phyloP scores from a whole-genome alignment of 1,140 invertebrate species.

The Halictus rubicundus region DNA sequence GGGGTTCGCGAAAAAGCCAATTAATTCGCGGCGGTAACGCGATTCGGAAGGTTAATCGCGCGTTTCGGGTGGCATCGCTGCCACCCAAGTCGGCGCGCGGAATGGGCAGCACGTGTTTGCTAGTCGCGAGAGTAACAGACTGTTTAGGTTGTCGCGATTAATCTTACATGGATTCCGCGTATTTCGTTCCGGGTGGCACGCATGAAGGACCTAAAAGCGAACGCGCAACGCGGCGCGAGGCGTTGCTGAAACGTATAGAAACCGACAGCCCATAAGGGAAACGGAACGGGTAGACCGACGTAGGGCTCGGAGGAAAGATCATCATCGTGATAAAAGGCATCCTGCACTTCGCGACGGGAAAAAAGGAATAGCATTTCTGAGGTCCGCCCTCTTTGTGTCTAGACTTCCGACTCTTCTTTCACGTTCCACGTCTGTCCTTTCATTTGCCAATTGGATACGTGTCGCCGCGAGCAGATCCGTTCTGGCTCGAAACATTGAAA shows the following conservation, averaged over 20 bases:
- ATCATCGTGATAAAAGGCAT: constrained; percentile 18
- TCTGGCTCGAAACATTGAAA: not conserved
- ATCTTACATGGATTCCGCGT: constrained; percentile 58
- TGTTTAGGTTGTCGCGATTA: constrained; percentile 55
- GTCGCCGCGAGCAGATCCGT: no score
- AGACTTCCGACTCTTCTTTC: not conserved
- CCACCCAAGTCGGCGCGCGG: constrained; percentile 54
- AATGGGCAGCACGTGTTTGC: constrained; percentile 57
- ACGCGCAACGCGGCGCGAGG: not conserved
- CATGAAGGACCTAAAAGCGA: constrained; percentile 6
- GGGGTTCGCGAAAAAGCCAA: not conserved
- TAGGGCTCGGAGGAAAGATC: not conserved
- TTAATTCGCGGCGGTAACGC: not conserved
- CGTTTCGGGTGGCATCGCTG: constrained; percentile 13
- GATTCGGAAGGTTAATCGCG: constrained; percentile 50
- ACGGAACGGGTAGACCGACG: not conserved
- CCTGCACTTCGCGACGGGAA: not conserved
- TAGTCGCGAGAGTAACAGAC: constrained; percentile 34
- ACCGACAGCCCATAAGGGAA: not conserved
- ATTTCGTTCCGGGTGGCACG: constrained; percentile 39
- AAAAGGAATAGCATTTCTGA: not conserved
- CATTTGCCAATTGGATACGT: not conserved
- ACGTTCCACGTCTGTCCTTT: not conserved
- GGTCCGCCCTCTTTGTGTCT: not conserved
- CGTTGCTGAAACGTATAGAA: not conserved